phyloP scores from a whole-genome alignment of 2,888 invertebrate genomes.

The Cephonodes hylas region DNA sequence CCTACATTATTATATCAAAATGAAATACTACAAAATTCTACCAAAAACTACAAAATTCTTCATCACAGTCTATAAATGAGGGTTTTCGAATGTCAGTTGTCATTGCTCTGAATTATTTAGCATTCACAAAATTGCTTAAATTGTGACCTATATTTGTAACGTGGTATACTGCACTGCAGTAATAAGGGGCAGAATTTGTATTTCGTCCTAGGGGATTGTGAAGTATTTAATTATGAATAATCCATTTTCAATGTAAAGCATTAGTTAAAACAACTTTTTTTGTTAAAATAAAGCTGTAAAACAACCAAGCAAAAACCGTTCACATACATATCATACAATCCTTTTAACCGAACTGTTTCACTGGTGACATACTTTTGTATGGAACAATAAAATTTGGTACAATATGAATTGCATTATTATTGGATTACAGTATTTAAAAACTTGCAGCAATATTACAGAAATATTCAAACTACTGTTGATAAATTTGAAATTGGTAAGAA shows the following conservation, averaged over 20 bases:
- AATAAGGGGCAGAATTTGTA: neutral
- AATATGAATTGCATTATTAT: too few species aligned
- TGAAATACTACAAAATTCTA: constrained; percentile 4
- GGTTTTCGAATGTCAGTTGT: constrained; percentile 5
- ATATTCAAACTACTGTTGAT: too few species aligned
- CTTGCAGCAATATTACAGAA: too few species aligned
- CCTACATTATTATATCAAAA: neutral
- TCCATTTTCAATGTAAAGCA: neutral
- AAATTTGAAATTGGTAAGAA: too few species aligned
- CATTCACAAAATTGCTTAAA: neutral
- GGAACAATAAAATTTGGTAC: too few species aligned
- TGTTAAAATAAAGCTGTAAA: neutral
- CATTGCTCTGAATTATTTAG: neutral
- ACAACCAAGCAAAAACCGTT: neutral
- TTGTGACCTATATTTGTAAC: neutral
- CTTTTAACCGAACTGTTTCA: neutral
- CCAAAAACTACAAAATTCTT: neutral
- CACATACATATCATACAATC: neutral
- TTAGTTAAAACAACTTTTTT: neutral
- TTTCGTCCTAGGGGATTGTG: neutral
- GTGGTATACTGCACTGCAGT: neutral
- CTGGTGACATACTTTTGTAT: neutral
- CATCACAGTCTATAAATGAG: neutral
- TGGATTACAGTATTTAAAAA: too few species aligned
- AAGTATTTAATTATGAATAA: neutral